Evolutionary conservation across 2,888 invertebrate genomes (phyloP), one percentile per base, ranked within the genome.

Genomic region (Vesta saturnalis): DNA sequence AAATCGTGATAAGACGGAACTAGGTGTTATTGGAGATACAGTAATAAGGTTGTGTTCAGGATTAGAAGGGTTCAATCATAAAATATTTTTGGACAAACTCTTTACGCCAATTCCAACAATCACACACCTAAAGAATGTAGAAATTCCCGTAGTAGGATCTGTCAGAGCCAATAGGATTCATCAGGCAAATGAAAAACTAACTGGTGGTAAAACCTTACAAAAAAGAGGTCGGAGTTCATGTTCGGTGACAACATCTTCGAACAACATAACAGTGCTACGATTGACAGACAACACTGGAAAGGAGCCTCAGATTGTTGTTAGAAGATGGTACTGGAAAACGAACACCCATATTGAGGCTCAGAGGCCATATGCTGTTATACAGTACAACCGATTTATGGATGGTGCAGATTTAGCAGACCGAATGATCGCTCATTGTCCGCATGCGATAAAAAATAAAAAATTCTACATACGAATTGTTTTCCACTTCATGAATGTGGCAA

Each of bases 221-320:
- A 56, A 56, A 22, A 23, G 35, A 15, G 64, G 61, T 55, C 35
- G 61, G 19, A 64, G 57, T 64, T 65, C 60, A 22, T 60, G 49
- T 52, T 64, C 56, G 1, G 35, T 61, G 16, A 59, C 65, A 49
- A 63, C 64, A 57, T 67, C 67, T 39, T 67, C 60, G 39, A 47
- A 67, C 47, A n/a, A n/a, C n/a, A n/a, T n/a, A n/a, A n/a, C n/a
- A n/a, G n/a, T n/a, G n/a, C n/a, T n/a, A n/a, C n/a, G 66, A 49
- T 68, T 62, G 63, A 52, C 55, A 15, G 68, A 71, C 23, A 71
- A 68, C 21, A 71, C 23, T 54, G 67, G 70, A 2, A 64, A 61
- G 52, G 55, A 66, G 52, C 69, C 59, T 14, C 68, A 68, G 21
- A 59, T 64, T 59, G 21, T 52, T 67, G 60, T 60, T 6, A 2